Base-by-base conservation (phyloP, 1,140 invertebrate genomes). In the Globodera rostochiensis region DNA sequence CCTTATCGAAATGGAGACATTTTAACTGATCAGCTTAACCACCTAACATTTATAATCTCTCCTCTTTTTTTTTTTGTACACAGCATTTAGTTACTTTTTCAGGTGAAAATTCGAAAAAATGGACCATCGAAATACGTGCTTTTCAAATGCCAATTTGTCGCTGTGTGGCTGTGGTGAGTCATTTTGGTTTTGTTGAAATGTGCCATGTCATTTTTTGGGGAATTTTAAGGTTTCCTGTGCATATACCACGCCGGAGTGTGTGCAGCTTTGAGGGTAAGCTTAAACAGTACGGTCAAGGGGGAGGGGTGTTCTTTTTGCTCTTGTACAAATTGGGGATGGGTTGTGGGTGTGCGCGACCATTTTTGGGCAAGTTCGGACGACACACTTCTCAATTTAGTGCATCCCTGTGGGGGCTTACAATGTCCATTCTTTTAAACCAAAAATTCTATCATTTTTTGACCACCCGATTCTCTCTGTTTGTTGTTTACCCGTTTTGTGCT, bases 201-300 rank as follows among this genome's bases (percentile, higher is more conserved):
- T 36, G 25, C 25, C 25, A 36, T 64, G 11, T 13, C 19, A 64
- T 64, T 64, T 19, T 19, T 64, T 36, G 36, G 15, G 13, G 13
- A 8, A 9, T 53, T 53, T 64, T 64, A 0, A 64, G 80, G 81
- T 36, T 82, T 82, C 80, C 19, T 82, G 70, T 82, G 81, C 67
- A 81, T 82, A 19, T 82, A 82, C 21, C 80, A 82, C 49, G 71
- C 79, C 84, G 97, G 97, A 83, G 97, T 99, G 50, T 95, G 96
- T 15, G 95, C 77, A 97, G 96, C 88, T 13, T 84, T 89, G 19
- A 89, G 57, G 64, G 77, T 78, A 66, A 4, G 69, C 9, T 15
- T 4, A 13, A 47, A 71, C 13, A 15, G 2, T 13, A 6, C 15
- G 53, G 9, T 0, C 53, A 25, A 25, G 53, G 15, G 53, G 15